Percentiles rank a stretch among this genome's conserved stretches.
These are phyloP conservation scores for Melanaphis sacchari DNA, from an alignment of 1,140 invertebrate genomes.

Conservation along the genomic window DNA sequence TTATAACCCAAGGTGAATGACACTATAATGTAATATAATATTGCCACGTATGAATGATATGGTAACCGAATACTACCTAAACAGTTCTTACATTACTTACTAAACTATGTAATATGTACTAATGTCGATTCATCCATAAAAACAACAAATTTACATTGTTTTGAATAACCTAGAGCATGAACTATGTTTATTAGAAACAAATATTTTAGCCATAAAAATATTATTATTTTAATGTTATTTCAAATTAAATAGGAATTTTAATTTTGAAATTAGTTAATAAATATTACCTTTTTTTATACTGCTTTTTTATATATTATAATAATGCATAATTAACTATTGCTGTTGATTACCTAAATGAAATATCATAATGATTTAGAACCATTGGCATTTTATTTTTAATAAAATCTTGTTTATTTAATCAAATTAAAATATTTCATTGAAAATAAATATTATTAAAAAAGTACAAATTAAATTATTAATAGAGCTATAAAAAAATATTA, in stretches of 20 bases:
- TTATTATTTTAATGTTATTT: background rate
- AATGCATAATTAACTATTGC: no score
- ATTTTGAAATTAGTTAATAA: background rate
- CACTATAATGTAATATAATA: slow-evolving; percentile 23
- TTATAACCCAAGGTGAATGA: slow-evolving; percentile 43
- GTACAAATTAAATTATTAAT: no score
- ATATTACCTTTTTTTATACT: background rate
- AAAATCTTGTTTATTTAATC: no score
- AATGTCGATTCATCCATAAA: background rate
- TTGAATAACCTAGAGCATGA: background rate
- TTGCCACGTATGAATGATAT: background rate
- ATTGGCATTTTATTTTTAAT: no score
- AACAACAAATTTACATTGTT: background rate
- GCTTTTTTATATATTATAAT: no score
- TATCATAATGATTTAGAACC: no score
- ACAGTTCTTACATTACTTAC: background rate
- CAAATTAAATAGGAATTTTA: background rate
- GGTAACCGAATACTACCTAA: slow-evolving; percentile 13
- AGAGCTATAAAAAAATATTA: no score
- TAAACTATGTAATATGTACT: background rate
- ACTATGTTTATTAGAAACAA: background rate
- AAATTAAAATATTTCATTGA: no score
- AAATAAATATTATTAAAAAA: no score
- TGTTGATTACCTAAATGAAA: no score
- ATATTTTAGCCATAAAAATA: background rate